phyloP scores from a whole-genome alignment of 2,797 vertebrate species.

The Benthosema pterotum region DNA sequence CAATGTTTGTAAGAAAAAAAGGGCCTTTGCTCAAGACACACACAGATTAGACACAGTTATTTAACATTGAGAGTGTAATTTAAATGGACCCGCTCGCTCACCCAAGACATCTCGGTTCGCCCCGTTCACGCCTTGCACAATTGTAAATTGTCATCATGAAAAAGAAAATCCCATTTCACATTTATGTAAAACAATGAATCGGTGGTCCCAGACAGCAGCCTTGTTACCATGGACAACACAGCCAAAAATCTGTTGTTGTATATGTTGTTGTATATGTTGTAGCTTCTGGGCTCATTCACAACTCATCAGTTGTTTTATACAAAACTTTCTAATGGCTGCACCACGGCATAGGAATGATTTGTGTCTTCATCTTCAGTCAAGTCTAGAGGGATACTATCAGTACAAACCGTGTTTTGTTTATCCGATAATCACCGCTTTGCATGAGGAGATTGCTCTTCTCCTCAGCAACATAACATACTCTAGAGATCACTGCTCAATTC shows the following conservation, averaged over 20 bases:
- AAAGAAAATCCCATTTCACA: too few relatives aligned
- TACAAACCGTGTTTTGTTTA: constrained; percentile 16
- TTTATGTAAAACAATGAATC: too few relatives aligned
- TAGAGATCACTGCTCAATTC: constrained; percentile 55
- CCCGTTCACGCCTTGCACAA: too few relatives aligned
- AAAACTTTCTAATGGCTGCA: not conserved
- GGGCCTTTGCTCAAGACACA: too few relatives aligned
- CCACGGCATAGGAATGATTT: not conserved
- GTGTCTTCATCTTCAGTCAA: constrained; percentile 6
- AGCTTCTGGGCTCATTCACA: not conserved
- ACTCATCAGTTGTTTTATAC: not conserved
- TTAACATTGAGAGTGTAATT: too few relatives aligned
- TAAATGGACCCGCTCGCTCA: too few relatives aligned
- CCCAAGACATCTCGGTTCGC: too few relatives aligned
- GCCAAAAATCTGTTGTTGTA: constrained; percentile 25
- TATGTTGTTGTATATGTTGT: constrained; percentile 11
- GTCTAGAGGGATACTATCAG: not conserved
- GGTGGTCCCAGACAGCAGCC: constrained; percentile 40
- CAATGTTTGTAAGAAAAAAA: too few relatives aligned
- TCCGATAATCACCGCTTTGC: constrained; percentile 19
- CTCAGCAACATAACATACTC: not conserved
- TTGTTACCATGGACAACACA: constrained; percentile 41
- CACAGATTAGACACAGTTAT: too few relatives aligned
- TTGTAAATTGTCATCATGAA: too few relatives aligned
- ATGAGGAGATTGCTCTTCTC: constrained; percentile 7